Evolutionary conservation across 92 coral and sea anemone species (phyloP), one percentile per base, ranked within the genome.

Genomic region (Micromussa lordhowensis): DNA sequence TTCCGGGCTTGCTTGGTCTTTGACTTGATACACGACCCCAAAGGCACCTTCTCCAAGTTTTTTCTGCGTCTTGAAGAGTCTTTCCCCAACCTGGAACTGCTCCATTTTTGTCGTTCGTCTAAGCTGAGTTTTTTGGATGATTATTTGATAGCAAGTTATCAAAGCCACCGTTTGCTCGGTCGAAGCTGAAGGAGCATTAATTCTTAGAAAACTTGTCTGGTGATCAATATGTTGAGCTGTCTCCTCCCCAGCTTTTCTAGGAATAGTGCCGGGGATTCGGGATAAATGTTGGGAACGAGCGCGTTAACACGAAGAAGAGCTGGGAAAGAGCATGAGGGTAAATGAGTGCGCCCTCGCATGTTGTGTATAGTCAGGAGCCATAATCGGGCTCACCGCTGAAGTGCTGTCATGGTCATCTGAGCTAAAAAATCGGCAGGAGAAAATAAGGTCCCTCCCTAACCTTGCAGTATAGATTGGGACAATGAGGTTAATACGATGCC

Each of bases 11-110:
- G 24, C 83, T 1, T 76, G 70, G 17, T 74, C 72, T 72, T 26
- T 57, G 4, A 91, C 98, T 80, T 86, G 70, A 77, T 86, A 95
- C 9, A 95, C 98, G 31, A 53, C 85, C 0, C 98, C 96, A 72
- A 95, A 95, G 7, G 94, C 93, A 59, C 98, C 98, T 29, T 77
- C 29, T 34, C 95, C 98, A 38, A 93, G 92, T 28, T 51, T 81
- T 49, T 83, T 3, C 61, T 84, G 79, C 5, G 85, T 82, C 24
- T 4, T 53, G 0, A 89, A 78, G 2, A 18, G 40, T 51, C 48
- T 84, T 21, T 71, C 54, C 17, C 92, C 92, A 17, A 89, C 91
- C 49, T 59, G 75, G 29, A 31, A 28, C 35, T 15, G 75, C 19
- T 84, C 66, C 64, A 73, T 32, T 58, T 0, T 58, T 58, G 4